Evolutionary conservation across 2,797 vertebrate genomes (phyloP), one percentile per base, ranked within the genome.

Genomic region (Leptodactylus fallax): DNA sequence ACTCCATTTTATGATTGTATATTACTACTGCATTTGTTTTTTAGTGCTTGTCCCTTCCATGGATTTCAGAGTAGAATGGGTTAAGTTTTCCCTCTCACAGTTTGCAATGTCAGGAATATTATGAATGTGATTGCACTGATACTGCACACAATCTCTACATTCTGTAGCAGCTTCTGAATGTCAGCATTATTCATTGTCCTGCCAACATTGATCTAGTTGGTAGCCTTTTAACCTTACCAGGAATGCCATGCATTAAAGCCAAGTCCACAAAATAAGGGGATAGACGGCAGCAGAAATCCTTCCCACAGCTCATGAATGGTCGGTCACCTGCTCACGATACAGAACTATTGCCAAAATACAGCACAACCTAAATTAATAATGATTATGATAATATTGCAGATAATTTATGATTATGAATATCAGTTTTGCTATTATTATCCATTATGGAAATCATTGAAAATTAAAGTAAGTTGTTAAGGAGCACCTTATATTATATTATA

Each of bases 111-210:
- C 79, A 65, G 80, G 55, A 74, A 65, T 65, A 83, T 55, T 78
- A 19, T 67, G 60, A 87, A 56, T 87, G 65, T 60, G 56, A 83
- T 76, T n/a, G n/a, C 58, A 36, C 45, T 76, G 45, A 87, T 78
- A 61, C 47, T 53, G 63, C 69, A 51, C 13, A 72, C 21, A 77
- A 63, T 56, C 80, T n/a, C 27, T 81, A 27, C 55, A 56, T 86
- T 71, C 65, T 80, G 63, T 16, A 23, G 85, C 65, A 67, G 47
- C 27, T 69, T 19, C 65, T 82, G 58, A 79, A 79, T 67, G 76
- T 86, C 69, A 87, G 80, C 80, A 65, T 76, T 77, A 87, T 87
- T 82, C 86, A 77, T 82, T 82, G 79, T 87, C 78, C 56, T 36
- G 53, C n/a, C 23, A 51, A n/a, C 60, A 85, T n/a, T 65, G 47